Conservation (phyloP, 2,888 invertebrate genomes). For the Drosophila atroscutellata region DNA sequence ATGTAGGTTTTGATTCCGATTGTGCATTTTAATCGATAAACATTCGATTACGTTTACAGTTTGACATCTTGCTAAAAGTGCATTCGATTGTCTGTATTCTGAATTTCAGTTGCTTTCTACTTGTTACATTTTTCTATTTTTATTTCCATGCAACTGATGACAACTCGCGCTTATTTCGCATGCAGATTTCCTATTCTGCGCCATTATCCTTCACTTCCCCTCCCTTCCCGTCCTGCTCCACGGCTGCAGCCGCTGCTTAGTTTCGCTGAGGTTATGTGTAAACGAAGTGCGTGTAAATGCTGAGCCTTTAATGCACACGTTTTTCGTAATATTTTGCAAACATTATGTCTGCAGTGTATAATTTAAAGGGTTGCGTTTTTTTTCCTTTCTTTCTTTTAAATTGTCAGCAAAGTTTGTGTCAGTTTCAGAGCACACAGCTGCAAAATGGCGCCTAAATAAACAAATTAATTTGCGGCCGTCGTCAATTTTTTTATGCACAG, state of each 20-base stretch:
- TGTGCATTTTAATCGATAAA: background rate
- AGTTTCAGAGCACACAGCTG: constrained; percentile 34
- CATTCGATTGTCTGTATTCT: background rate
- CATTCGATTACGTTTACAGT: background rate
- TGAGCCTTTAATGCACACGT: constrained; percentile 36
- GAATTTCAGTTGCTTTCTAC: background rate
- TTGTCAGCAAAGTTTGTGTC: constrained; percentile 38
- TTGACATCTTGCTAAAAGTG: background rate
- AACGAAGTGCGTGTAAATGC: constrained; percentile 72
- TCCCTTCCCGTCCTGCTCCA: background rate
- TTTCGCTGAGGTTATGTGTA: constrained; percentile 55
- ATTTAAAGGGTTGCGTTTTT: constrained; percentile 27
- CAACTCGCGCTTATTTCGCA: constrained; percentile 68
- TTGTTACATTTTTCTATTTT: constrained; percentile 44
- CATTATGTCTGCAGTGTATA: background rate
- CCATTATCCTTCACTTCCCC: background rate
- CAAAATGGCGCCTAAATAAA: constrained; percentile 67
- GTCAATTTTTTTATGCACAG: constrained; percentile 42
- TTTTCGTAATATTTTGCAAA: constrained; percentile 10
- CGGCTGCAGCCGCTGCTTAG: background rate
- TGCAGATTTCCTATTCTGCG: constrained; percentile 55
- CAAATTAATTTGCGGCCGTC: constrained; percentile 72
- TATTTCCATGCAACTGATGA: constrained; percentile 36
- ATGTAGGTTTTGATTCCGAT: background rate
- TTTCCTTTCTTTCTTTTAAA: constrained; percentile 4